These are phyloP conservation scores for Paragorgia papillata DNA, from an alignment of 92 coral and sea anemone genomes.

Conservation along the genomic window DNA sequence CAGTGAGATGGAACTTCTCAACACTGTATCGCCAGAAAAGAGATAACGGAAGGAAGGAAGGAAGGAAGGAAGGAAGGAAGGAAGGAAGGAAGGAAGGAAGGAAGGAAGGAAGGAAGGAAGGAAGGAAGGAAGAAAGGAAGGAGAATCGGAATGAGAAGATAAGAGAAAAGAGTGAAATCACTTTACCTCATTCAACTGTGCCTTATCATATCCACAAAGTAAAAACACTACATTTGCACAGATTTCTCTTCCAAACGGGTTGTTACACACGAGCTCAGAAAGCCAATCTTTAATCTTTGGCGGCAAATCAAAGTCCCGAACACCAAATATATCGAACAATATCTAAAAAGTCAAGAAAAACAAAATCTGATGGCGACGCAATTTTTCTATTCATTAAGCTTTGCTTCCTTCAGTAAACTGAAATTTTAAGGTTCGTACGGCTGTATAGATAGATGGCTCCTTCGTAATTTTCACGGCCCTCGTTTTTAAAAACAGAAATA, in stretches of 20 bases:
- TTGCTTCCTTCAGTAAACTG: no score
- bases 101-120: background rate
- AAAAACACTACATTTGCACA: constrained; percentile 70
- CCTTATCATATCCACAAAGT: constrained; percentile 75
- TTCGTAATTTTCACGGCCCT: no score
- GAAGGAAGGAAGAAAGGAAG: constrained; percentile 6
- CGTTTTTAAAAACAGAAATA: no score
- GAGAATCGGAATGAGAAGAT: background rate
- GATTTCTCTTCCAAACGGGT: constrained; percentile 26
- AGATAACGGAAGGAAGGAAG: background rate
- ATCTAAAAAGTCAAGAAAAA: constrained; percentile 34
- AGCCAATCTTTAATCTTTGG: constrained; percentile 62
- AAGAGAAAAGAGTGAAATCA: background rate
- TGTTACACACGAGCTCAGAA: constrained; percentile 63
- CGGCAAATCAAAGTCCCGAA: constrained; percentile 82
- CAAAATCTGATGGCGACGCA: no score
- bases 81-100: background rate
- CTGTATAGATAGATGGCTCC: no score
- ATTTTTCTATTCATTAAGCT: no score
- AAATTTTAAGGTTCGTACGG: no score
- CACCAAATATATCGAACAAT: constrained; percentile 66
- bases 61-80: background rate
- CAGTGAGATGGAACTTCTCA: no score
- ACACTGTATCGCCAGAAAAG: background rate
- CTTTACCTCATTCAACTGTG: constrained; percentile 74